Conservation (phyloP, 2,113 vertebrate genomes). For the Cyrtonyx montezumae region DNA sequence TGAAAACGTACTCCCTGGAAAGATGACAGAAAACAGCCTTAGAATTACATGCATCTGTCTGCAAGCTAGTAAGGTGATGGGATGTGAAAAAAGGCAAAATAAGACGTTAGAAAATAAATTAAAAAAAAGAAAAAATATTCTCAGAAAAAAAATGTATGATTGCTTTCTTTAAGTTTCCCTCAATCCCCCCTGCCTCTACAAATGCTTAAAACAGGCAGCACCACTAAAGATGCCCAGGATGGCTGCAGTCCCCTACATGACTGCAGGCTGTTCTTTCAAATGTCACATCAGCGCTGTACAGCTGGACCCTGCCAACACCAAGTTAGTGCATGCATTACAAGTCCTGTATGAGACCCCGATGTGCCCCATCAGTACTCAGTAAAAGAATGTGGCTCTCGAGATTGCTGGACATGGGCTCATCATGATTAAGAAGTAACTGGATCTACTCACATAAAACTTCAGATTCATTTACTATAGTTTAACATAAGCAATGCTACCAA, state of each 20-base stretch:
- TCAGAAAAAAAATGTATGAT: background rate
- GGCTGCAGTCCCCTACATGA: background rate
- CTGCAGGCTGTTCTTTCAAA: background rate
- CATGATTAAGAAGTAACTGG: fast-evolving
- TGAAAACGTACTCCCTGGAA: constrained; percentile 3
- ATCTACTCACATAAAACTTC: background rate
- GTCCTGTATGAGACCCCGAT: background rate
- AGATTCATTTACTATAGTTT: background rate
- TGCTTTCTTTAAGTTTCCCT: background rate
- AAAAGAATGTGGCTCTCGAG: background rate
- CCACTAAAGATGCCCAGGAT: background rate
- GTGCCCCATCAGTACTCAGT: background rate
- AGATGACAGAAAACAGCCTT: background rate
- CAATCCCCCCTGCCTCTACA: background rate
- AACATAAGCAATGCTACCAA: background rate
- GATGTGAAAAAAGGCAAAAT: background rate
- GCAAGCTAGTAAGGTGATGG: background rate
- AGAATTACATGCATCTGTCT: background rate
- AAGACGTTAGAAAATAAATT: background rate
- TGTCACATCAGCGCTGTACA: background rate
- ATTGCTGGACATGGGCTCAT: fast-evolving
- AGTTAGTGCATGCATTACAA: background rate
- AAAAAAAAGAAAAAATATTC: background rate
- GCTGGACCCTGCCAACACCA: background rate
- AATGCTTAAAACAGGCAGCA: background rate